These are phyloP conservation scores for Numenius arquata DNA, from an alignment of 2,113 vertebrate species.

Conservation along the genomic window DNA sequence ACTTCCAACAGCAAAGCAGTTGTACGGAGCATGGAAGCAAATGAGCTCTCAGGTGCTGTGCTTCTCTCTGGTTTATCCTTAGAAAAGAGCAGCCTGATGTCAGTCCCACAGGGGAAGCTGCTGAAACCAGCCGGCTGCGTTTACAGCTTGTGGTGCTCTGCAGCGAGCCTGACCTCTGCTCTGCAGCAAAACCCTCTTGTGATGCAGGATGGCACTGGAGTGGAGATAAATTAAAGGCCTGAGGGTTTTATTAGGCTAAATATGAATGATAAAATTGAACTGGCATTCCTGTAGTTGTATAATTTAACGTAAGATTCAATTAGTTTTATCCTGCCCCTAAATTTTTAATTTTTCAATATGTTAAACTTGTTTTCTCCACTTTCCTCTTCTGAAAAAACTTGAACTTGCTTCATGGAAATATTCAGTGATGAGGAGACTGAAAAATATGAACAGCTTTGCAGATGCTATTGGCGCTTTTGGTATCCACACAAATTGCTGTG, in stretches of 20 bases:
- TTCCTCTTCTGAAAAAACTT: not conserved
- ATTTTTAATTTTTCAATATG: constrained; percentile 42
- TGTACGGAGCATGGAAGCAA: not conserved
- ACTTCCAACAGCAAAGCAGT: not conserved
- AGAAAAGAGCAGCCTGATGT: not conserved
- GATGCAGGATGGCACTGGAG: not conserved
- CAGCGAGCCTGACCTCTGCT: not conserved
- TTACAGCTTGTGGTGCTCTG: not conserved
- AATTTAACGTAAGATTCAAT: not conserved
- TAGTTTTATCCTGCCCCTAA: not conserved
- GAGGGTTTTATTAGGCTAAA: not conserved
- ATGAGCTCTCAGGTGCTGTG: not conserved
- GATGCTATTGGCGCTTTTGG: not conserved
- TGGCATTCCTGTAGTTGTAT: not conserved
- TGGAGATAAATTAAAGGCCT: constrained; percentile 10
- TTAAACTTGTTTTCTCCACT: not conserved
- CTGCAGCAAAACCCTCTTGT: not conserved
- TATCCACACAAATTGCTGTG: not conserved
- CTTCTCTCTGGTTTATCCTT: not conserved
- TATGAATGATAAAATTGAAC: constrained; percentile 16
- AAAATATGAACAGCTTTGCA: not conserved
- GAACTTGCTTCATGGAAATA: not conserved
- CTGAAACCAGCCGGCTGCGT: not conserved
- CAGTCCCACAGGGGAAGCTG: not conserved
- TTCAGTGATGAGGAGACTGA: not conserved